A percentile compares a stretch with the other conserved stretches of the same genome.
Conservation (phyloP, 2,113 vertebrate species). For the Brachirus orientalis region DNA sequence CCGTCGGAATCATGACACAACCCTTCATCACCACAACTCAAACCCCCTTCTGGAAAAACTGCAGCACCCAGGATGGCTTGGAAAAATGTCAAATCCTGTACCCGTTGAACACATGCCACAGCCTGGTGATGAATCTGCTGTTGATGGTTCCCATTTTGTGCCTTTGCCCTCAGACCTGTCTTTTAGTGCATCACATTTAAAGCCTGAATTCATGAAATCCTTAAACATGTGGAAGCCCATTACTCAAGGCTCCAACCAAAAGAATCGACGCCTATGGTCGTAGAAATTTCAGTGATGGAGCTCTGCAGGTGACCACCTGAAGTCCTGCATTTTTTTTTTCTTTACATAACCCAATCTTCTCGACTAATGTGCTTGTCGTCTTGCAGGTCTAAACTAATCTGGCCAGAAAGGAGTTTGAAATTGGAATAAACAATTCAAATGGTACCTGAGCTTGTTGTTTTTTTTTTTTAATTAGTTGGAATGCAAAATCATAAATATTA, state of each 20-base stretch:
- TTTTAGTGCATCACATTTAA: background rate
- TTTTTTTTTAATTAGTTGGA: background rate
- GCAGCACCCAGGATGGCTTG: background rate
- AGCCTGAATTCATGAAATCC: slow-evolving; percentile 10
- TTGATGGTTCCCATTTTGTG: background rate
- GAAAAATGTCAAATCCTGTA: background rate
- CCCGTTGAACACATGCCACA: background rate
- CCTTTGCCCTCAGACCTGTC: background rate
- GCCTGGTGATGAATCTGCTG: background rate
- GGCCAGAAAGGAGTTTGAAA: background rate
- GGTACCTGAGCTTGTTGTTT: background rate
- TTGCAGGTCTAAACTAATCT: slow-evolving; percentile 39
- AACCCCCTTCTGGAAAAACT: background rate
- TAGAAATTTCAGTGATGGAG: slow-evolving; percentile 12
- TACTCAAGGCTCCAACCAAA: background rate
- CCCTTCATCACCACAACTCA: background rate
- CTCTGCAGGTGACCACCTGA: slow-evolving; percentile 4
- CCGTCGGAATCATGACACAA: background rate
- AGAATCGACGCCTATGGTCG: slow-evolving; percentile 2
- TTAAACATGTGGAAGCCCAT: slow-evolving; percentile 6
- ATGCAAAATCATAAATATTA: background rate
- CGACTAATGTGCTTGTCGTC: slow-evolving; percentile 1
- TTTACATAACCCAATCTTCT: background rate
- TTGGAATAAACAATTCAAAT: background rate
- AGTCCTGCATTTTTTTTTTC: background rate